phyloP scores from a whole-genome alignment of 2,888 invertebrate genomes.

The Anoplius nigerrimus region DNA sequence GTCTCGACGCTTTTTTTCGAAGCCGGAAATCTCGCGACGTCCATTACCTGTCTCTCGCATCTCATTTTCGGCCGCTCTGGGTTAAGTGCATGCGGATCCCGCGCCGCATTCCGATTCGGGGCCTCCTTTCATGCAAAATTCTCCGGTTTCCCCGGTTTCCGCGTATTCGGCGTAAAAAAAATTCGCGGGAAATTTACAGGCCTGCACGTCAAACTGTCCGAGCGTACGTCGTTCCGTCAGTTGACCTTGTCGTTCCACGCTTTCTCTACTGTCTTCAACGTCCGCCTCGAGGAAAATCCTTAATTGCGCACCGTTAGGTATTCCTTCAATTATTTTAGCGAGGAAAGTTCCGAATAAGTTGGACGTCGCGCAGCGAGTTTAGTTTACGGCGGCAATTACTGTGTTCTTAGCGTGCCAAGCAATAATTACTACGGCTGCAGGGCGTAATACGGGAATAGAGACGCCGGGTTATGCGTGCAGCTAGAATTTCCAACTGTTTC shows the following conservation, averaged over 20 bases:
- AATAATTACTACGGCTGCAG: too few relatives aligned
- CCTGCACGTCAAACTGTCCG: slow-evolving; percentile 30
- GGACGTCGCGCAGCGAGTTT: neutral
- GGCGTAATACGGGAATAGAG: neutral
- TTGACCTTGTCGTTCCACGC: neutral
- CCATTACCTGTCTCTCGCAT: too few relatives aligned
- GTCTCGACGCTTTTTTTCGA: too few relatives aligned
- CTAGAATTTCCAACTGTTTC: too few relatives aligned
- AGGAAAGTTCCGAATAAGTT: neutral
- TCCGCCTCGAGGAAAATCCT: neutral
- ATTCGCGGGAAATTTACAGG: slow-evolving; percentile 47
- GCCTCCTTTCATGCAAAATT: too few relatives aligned
- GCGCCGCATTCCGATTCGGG: neutral
- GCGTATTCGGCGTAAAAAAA: slow-evolving; percentile 22
- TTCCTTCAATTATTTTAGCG: neutral
- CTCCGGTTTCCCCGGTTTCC: neutral
- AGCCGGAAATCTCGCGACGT: too few relatives aligned
- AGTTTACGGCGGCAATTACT: neutral
- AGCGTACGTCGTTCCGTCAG: slow-evolving; percentile 13
- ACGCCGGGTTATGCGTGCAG: neutral
- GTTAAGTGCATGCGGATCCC: too few relatives aligned
- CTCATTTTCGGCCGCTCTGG: too few relatives aligned
- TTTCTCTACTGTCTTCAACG: neutral
- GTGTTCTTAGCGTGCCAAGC: neutral
- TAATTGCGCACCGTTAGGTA: neutral